These are phyloP conservation scores for Arenaria interpres DNA, from an alignment of 2,113 vertebrate genomes.

Conservation along the genomic window DNA sequence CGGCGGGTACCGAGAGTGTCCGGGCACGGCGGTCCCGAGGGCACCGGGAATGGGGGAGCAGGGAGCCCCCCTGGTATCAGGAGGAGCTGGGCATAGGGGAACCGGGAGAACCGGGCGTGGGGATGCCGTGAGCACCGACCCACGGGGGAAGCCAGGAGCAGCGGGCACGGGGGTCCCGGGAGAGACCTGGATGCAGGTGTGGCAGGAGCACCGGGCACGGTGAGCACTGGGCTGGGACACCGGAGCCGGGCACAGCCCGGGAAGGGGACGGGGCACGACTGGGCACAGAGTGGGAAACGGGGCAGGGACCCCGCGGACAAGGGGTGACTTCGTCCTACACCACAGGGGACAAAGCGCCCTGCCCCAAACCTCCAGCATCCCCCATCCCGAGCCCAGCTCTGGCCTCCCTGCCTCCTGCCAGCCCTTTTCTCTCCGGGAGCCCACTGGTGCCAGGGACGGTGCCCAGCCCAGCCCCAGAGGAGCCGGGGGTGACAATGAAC, in stretches of 20 bases:
- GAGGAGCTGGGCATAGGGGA: not conserved
- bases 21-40: not conserved
- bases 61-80: not conserved
- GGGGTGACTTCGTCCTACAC: not conserved
- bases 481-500: not conserved
- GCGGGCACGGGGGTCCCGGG: too few species aligned
- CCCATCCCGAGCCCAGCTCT: too few species aligned
- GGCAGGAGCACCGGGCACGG: too few species aligned
- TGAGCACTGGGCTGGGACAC: not conserved
- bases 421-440: not conserved
- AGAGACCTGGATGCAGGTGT: not conserved
- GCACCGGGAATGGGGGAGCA: too few species aligned
- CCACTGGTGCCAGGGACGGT: not conserved
- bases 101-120: not conserved
- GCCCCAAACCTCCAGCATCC: not conserved
- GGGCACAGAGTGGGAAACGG: not conserved
- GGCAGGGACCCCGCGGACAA: not conserved
- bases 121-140: not conserved
- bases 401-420: not conserved
- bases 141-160: not conserved
- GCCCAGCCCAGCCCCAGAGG: fast-evolving
- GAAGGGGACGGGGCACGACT: not conserved
- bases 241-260: not conserved
- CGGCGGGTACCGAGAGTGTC: too few species aligned
- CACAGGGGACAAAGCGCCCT: not conserved